These are phyloP conservation scores for Drosophila sulfurigaster DNA, from an alignment of 1,140 invertebrate species.

Conservation along the genomic window DNA sequence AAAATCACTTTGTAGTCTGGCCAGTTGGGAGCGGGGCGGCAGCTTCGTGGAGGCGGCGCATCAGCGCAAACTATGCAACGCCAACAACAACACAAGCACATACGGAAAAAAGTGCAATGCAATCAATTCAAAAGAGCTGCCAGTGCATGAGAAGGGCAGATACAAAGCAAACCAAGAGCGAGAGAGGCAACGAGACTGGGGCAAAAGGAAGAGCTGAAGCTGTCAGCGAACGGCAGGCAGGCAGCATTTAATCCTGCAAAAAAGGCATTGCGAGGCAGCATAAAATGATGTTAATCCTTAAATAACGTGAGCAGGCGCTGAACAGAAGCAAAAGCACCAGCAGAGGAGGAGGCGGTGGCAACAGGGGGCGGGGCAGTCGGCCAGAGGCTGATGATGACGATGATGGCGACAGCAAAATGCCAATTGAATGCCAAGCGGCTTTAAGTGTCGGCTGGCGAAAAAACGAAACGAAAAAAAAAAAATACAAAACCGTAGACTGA, in stretches of 20 bases:
- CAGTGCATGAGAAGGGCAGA: slow-evolving; percentile 21
- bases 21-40: slow-evolving; percentile 3
- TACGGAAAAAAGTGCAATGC: slow-evolving; percentile 72
- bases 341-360: neutral
- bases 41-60: slow-evolving; percentile 66
- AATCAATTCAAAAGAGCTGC: slow-evolving; percentile 74
- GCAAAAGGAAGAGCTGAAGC: neutral
- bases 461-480: slow-evolving; percentile 28
- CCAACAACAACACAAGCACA: slow-evolving; percentile 51
- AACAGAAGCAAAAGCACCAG: neutral
- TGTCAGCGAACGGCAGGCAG: slow-evolving; percentile 34
- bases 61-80: slow-evolving; percentile 78
- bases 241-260: slow-evolving; percentile 81
- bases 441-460: slow-evolving; percentile 58
- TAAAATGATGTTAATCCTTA: slow-evolving; percentile 82
- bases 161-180: neutral
- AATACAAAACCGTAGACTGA: slow-evolving; percentile 1
- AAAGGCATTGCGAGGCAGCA: slow-evolving; percentile 78
- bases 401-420: slow-evolving; percentile 78
- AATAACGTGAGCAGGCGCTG: slow-evolving; percentile 65
- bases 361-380: neutral
- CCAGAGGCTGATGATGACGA: slow-evolving; percentile 45
- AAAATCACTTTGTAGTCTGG: slow-evolving; percentile 76
- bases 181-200: neutral
- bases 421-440: slow-evolving; percentile 81